Evolutionary conservation across 2,113 vertebrate genomes (phyloP), one percentile per base, ranked within the genome.

Genomic region (Aegotheles bennettii): DNA sequence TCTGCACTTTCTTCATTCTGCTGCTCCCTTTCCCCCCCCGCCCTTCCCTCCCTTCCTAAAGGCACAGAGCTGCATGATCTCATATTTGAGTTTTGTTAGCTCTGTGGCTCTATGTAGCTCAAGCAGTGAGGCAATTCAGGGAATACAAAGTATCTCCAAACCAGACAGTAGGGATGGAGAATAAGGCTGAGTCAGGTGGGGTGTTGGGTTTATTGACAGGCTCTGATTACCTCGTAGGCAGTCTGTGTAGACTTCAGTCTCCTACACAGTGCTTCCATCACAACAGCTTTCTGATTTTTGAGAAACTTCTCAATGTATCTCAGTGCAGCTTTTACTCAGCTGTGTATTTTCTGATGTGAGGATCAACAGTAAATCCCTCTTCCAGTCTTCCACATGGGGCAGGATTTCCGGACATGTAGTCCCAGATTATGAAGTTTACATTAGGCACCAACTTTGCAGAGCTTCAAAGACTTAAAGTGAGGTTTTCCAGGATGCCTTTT

Each of bases 61-160:
- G 45, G 65, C 42, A 74, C n/a, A 40, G 69, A 83, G 73, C 82
- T 79, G 54, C 82, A 50, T 47, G 70, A 91, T 74, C 69, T 85
- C 47, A 2, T 70, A 53, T 84, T 59, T 19, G 51, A 92, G 42
- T 93, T 95, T 73, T 93, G 84, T 93, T 94, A 96, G 80, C 90
- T 91, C 74, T 47, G n/a, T 17, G 63, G 50, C 70, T 88, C 24
- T 0, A 33, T 77, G 63, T 9, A 63, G 50, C 74, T 93, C 87
- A 57, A 91, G 91, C 78, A 42, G 78, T 0, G 59, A 91, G 63
- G 63, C 45, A 42, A 50, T 70, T 92, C 63, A 29, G 42, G 75
- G 76, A 87, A 80, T 54, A 90, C 59, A 88, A 59, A 85, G 36
- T 10, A 20, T 10, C 13, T 85, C 61, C 75, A 61, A 57, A 24